phyloP scores from a whole-genome alignment of 2,797 vertebrate genomes.

The Diplodus sargus region DNA sequence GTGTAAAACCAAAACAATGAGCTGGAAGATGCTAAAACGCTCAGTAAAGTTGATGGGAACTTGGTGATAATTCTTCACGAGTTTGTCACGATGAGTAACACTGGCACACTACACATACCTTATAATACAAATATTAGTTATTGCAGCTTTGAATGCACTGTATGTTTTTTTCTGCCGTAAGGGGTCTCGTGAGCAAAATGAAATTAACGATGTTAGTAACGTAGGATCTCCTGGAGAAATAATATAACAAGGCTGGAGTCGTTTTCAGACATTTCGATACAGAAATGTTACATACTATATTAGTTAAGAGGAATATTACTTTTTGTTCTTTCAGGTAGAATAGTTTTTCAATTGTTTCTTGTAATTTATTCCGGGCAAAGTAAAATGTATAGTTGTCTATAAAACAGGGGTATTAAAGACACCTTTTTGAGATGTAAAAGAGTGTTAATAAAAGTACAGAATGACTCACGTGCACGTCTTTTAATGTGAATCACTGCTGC shows the following conservation, averaged over 20 bases:
- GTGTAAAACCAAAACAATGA: background rate
- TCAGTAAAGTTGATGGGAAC: background rate
- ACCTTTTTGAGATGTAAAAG: conserved; percentile 1
- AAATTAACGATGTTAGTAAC: too few species aligned
- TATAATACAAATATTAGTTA: background rate
- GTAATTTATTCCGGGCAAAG: background rate
- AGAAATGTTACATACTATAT: too few species aligned
- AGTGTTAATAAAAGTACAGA: conserved; percentile 32
- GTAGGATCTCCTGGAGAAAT: too few species aligned
- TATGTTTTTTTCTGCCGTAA: too few species aligned
- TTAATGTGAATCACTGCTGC: background rate
- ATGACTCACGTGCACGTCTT: background rate
- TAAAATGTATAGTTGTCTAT: background rate
- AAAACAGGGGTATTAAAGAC: background rate
- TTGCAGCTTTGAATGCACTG: conserved; percentile 9
- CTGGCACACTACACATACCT: background rate
- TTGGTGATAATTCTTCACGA: background rate
- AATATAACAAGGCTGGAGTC: too few species aligned
- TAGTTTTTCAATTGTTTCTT: background rate
- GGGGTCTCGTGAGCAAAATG: too few species aligned
- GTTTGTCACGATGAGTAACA: background rate
- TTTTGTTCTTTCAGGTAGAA: background rate
- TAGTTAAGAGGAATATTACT: background rate
- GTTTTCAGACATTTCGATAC: too few species aligned
- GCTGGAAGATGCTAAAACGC: background rate